Evolutionary conservation across 2,888 invertebrate genomes (phyloP).

Genomic region (Lochmaea capreae): DNA sequence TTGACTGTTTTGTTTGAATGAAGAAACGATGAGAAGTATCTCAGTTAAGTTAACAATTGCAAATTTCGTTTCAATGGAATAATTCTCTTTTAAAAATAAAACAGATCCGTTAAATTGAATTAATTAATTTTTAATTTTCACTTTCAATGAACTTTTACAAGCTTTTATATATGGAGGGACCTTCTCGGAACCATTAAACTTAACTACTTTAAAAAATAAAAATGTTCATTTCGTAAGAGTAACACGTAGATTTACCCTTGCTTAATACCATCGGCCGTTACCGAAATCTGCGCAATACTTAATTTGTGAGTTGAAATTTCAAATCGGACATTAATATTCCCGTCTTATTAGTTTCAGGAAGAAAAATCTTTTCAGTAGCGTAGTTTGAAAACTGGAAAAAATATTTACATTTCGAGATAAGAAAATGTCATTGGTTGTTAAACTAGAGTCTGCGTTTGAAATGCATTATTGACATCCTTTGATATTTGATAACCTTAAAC

Average conservation of each 20-base stretch:
- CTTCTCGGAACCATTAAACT: constrained; percentile 7
- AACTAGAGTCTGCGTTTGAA: too few species aligned
- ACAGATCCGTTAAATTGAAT: constrained; percentile 5
- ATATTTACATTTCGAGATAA: too few species aligned
- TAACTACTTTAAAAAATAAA: constrained; percentile 21
- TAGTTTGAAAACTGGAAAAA: not conserved
- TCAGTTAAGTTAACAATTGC: too few species aligned
- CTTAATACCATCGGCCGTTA: constrained; percentile 28
- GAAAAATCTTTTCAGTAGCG: constrained; percentile 18
- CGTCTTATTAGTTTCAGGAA: constrained; percentile 15
- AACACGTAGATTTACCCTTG: constrained; percentile 24
- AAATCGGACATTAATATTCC: constrained; percentile 41
- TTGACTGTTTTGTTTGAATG: too few species aligned
- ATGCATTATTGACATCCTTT: too few species aligned
- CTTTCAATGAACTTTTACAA: not conserved
- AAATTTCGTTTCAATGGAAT: not conserved
- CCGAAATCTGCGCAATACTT: constrained; percentile 34
- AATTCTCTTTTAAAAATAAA: not conserved
- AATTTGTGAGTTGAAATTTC: constrained; percentile 33
- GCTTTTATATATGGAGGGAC: not conserved
- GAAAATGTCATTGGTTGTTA: too few species aligned
- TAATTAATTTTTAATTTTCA: not conserved
- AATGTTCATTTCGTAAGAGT: constrained; percentile 28
- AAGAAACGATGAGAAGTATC: too few species aligned
- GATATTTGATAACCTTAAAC: too few species aligned